Evolutionary conservation across 2,888 invertebrate species (phyloP), one percentile per base, ranked within the genome.

Genomic region (Drosophila antonietae): DNA sequence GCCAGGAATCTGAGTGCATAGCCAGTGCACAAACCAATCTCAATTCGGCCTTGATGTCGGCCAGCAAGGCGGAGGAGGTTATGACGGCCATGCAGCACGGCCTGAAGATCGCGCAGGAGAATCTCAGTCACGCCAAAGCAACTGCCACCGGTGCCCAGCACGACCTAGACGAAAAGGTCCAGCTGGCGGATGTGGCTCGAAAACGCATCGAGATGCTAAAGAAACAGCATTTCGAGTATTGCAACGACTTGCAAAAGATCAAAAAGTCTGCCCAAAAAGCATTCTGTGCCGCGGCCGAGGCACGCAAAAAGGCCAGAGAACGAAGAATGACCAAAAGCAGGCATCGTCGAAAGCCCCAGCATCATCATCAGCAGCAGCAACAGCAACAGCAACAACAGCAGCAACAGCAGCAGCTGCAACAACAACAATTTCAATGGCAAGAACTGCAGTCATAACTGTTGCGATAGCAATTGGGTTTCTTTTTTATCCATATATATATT

Each of bases 241-340:
- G 95, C 69, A 92, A 93, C 0, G 96, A 96, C 77, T 94, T 95
- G 57, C 91, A 94, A 0, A 95, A 94, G n/a, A 96, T 96, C 0
- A 96, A 95, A 81, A 94, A 95, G 70, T 95, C 95, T 0, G 96
- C 96, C 0, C 94, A 95, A 62, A 94, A 94, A 68, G 96, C 96
- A 0, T 95, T 94, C 33, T 94, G 95, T 71, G 94, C 96, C 0
- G 96, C 96, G 0, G 93, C 94, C 20, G 95, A 95, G n/a, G 96
- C 96, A 1, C 95, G 95, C 73, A 94, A 94, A 1, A 91, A 90
- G 69, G 90, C 88, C 9, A 59, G 73, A 7, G 77, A 76, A 15
- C 64, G 53, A 23, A 56, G 85, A 12, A 14, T 6, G 28, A 0
- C 37, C 5, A 46, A 3, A 3, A 20, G 4, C 10, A 9, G 18